Evolutionary conservation across 1,140 invertebrate genomes (phyloP).

Genomic region (Aculops lycopersici): DNA sequence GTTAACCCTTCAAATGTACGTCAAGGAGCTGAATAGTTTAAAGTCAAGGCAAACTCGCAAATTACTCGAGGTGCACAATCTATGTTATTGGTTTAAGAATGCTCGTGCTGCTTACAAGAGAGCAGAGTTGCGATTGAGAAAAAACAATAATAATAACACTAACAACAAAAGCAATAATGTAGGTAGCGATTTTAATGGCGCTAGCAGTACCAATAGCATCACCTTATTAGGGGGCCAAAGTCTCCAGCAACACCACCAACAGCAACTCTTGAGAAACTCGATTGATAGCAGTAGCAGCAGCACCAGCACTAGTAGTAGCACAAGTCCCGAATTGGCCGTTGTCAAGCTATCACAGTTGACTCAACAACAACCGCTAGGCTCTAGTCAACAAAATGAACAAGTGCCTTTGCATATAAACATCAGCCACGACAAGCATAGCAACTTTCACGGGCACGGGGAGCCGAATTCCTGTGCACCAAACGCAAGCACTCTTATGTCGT

Average conservation of each 20-base stretch:
- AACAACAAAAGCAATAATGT: not conserved
- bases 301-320: too few relatives aligned
- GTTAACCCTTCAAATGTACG: conserved; percentile 59
- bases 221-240: not conserved
- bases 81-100: conserved; percentile 97
- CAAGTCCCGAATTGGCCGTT: too few relatives aligned
- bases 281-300: too few relatives aligned
- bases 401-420: too few relatives aligned
- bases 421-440: too few relatives aligned
- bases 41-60: conserved; percentile 65
- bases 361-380: too few relatives aligned
- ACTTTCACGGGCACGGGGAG: too few relatives aligned
- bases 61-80: conserved; percentile 77
- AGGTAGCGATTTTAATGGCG: not conserved
- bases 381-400: too few relatives aligned
- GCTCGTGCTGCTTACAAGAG: conserved; percentile 72
- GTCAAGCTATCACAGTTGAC: too few relatives aligned
- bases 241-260: not conserved
- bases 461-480: too few relatives aligned
- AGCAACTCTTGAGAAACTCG: too few relatives aligned
- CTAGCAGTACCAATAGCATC: not conserved
- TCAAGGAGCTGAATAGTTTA: conserved; percentile 58
- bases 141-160: not conserved
- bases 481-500: too few relatives aligned
- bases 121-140: conserved; percentile 13